A percentile compares a stretch with the other conserved stretches of the same genome.
phyloP scores from a whole-genome alignment of 1,140 invertebrate genomes.

The Hyles euphorbiae region DNA sequence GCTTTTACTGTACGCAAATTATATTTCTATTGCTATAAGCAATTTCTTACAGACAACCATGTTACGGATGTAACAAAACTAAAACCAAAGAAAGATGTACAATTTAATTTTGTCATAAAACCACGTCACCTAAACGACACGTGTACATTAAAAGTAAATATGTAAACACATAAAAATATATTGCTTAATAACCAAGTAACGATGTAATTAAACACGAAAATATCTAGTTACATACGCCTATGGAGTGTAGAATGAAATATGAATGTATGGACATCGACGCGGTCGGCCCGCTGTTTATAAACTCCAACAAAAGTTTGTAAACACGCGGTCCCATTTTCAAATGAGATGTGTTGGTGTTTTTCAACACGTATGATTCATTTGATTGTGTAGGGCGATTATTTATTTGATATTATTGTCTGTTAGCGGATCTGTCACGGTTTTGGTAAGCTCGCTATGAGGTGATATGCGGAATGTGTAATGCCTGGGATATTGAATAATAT shows the following conservation, averaged over 20 bases:
- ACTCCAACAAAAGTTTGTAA: slow-evolving; percentile 38
- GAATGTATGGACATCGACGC: background rate
- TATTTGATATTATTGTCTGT: background rate
- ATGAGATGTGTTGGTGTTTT: slow-evolving; percentile 44
- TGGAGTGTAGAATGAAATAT: background rate
- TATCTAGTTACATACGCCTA: background rate
- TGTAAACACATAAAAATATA: background rate
- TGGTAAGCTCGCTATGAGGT: background rate
- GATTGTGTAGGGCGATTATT: background rate
- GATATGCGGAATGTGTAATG: too few relatives aligned
- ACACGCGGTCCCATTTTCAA: slow-evolving; percentile 31
- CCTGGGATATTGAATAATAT: too few relatives aligned
- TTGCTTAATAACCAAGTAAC: background rate
- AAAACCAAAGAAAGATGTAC: too few relatives aligned
- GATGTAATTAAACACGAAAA: background rate
- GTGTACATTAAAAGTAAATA: too few relatives aligned
- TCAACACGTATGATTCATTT: slow-evolving; percentile 2
- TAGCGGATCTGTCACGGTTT: background rate
- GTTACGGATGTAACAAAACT: too few relatives aligned
- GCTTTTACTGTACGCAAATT: too few relatives aligned
- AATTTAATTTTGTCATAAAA: too few relatives aligned
- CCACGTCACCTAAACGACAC: too few relatives aligned
- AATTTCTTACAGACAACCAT: too few relatives aligned
- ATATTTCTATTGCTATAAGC: too few relatives aligned
- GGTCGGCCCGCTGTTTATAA: slow-evolving; percentile 35